A percentile compares a stretch with the other conserved stretches of the same genome.
These are phyloP conservation scores for Trilocha varians DNA, from an alignment of 2,888 invertebrate genomes.

Conservation along the genomic window DNA sequence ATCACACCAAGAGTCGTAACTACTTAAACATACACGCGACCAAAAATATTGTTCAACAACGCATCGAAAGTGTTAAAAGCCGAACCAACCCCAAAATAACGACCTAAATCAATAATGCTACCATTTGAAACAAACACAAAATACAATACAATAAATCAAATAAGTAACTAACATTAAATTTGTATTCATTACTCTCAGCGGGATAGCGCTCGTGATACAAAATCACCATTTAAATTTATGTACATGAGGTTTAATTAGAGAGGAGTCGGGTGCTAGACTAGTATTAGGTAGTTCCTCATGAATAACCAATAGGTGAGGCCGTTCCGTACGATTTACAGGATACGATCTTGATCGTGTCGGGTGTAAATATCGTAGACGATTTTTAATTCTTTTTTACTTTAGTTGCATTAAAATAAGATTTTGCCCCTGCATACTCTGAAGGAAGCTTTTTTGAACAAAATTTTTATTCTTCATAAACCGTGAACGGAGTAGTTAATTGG, in stretches of 20 bases:
- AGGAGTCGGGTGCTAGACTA: slow-evolving; percentile 6
- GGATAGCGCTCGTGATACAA: slow-evolving; percentile 18
- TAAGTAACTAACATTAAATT: slow-evolving; percentile 17
- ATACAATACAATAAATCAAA: slow-evolving; percentile 7
- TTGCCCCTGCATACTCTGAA: too few species aligned
- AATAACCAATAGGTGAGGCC: slow-evolving; percentile 27
- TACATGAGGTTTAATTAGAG: slow-evolving; percentile 18
- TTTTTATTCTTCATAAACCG: too few species aligned
- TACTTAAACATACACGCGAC: too few species aligned
- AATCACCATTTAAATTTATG: slow-evolving; percentile 28
- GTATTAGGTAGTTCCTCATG: slow-evolving; percentile 23
- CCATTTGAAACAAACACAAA: not conserved
- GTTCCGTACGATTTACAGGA: slow-evolving; percentile 15
- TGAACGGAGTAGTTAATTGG: too few species aligned
- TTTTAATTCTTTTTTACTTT: not conserved
- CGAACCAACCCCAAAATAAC: too few species aligned
- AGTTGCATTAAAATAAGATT: too few species aligned
- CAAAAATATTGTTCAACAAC: too few species aligned
- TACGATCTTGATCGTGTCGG: slow-evolving; percentile 3
- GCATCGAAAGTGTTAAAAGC: too few species aligned
- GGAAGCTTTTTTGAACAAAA: too few species aligned
- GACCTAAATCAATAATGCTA: too few species aligned
- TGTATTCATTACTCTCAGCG: slow-evolving; percentile 27
- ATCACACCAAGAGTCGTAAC: too few species aligned
- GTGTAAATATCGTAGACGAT: slow-evolving; percentile 2